Evolutionary conservation across 2,888 invertebrate species (phyloP), one percentile per base, ranked within the genome.

Genomic region (Ceriagrion tenellum): DNA sequence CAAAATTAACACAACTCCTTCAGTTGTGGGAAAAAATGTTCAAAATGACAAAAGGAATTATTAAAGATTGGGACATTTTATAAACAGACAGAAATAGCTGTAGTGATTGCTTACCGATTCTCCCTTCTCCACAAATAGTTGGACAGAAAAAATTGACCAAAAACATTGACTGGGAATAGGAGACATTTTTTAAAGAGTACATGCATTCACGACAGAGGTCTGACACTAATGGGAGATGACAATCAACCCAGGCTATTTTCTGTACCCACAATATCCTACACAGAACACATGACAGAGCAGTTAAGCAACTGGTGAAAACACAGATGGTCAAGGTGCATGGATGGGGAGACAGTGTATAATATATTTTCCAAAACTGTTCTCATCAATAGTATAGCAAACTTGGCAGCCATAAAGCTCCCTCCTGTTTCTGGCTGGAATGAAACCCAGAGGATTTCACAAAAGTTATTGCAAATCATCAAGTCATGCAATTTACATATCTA

Each of bases 191-290:
- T 69, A 63, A 91, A 69, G 69, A 69, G 74, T 93, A 93, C 93
- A 93, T 93, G 93, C 93, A 93, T 35, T 93, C 93, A 93, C 93
- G 69, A 93, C 69, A 93, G 69, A 69, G 26, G 69, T 93, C 69
- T 93, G 93, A 93, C 74, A 93, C 93, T 93, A 93, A 93, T 93
- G 69, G 63, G 93, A 93, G 93, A 93, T 93, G 93, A 93, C 63
- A 93, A 93, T 93, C 93, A 93, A 93, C 93, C 93, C 93, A 93
- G 69, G 47, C 63, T 93, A 93, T 40, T 74, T 40, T 69, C 93
- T 93, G 47, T n/a, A 93, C 69, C 93, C 63, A 93, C 91, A 91
- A 35, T 35, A 63, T 63, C 93, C 93, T 93, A 93, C 69, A 93
- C 69, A 93, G 69, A 93, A 93, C 93, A 93, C 47, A 93, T 93